Evolutionary conservation across 2,113 vertebrate species (phyloP), one percentile per base, ranked within the genome.

Genomic region (Eudorcas thomsonii): DNA sequence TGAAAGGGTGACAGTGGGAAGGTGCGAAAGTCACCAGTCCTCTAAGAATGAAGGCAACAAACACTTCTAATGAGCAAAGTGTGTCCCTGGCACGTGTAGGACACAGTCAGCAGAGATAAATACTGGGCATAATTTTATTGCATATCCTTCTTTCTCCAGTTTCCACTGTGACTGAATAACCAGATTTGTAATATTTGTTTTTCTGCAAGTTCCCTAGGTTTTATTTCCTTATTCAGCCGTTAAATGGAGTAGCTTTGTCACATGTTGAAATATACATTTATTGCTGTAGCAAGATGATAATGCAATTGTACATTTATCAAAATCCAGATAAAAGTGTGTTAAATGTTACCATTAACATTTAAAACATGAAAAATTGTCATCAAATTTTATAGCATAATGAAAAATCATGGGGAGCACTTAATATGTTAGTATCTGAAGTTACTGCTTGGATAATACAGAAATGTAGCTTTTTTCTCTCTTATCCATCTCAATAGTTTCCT

Each of bases 321-420:
- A 96, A 96, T 86, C 43, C 57, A 90, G 59, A 90, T 54, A 95
- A 94, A 90, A 90, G 15, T 21, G 6, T 71, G 19, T 84, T 71
- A 59, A 94, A 74, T 48, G 30, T 88, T 95, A 94, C 55, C 88
- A 92, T 94, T 80, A 88, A 97, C 25, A 93, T 39, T 90, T 57
- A 85, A 98, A 85, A 95, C 50, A 16, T 45, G 77, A 90, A 86
- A 93, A 80, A 54, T 55, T 36, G 88, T 91, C 96, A 71, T 96
- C 88, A 97, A 97, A 91, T 45, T 98, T 97, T 95, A 92, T 81
- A 50, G 82, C 15, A 85, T 80, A 80, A 95, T 95, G 81, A 84
- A 96, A 96, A 95, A 88, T 93, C 64, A 94, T 43, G 60, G 39
- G 85, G 50, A 48, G 6, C 30, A 55, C 43, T 94, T 81, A 82